Evolutionary conservation across 2,888 invertebrate species (phyloP), one percentile per base, ranked within the genome.

Genomic region (Chalcis sispes): DNA sequence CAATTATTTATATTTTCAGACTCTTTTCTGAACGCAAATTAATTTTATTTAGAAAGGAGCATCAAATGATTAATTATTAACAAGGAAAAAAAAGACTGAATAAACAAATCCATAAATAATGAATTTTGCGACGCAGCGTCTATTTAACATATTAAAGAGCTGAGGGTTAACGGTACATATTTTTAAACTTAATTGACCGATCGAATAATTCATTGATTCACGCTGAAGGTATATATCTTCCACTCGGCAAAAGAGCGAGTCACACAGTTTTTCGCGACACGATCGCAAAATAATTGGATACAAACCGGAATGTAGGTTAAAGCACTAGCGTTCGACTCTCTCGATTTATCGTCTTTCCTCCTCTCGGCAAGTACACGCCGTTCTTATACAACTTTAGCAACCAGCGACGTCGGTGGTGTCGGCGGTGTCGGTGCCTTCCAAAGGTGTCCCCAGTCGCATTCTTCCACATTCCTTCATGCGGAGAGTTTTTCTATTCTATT

Each of bases 281-380:
- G 69, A 50, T 70, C 75, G 52, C 58, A 25, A 70, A 70, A 59
- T 70, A 75, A 75, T 75, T 62, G 65, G 50, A 58, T n/a, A 18
- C 59, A n/a, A 56, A 15, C 23, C 46, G 52, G 74, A 71, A 70
- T 59, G 59, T 71, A 59, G 70, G 70, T 65, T 71, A 59, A 18
- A 32, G 13, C 13, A 2, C 15, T 13, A 13, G n/a, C n/a, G n/a
- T n/a, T n/a, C n/a, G n/a, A n/a, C n/a, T n/a, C n/a, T n/a, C n/a
- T n/a, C n/a, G n/a, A n/a, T n/a, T n/a, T n/a, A n/a, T n/a, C n/a
- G n/a, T n/a, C n/a, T n/a, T n/a, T n/a, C n/a, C n/a, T n/a, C n/a
- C n/a, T n/a, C n/a, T n/a, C n/a, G n/a, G n/a, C n/a, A n/a, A n/a
- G n/a, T n/a, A n/a, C n/a, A n/a, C n/a, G n/a, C n/a, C n/a, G n/a